Base-by-base conservation (phyloP, 1,140 invertebrate species). In the Rhopalosiphum padi region DNA sequence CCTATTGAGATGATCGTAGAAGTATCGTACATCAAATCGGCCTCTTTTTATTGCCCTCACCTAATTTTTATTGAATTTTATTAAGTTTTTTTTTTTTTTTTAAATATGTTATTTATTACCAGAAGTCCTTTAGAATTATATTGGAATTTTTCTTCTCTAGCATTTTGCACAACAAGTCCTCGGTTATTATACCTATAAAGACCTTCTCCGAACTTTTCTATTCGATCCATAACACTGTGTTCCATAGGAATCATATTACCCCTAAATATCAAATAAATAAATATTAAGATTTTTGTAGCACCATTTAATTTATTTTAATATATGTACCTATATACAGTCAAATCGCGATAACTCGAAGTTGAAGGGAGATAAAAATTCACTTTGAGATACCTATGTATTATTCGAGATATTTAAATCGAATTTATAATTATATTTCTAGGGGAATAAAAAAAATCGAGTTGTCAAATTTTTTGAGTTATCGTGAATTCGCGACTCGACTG, bases 91-190 rank as follows among this genome's bases (percentile, higher is more conserved):
- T 35, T 15, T 41, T 41, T 41, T 41, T 41, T 41, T 41, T 41
- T 41, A 18, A 8, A 30, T 9, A 68, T n/a, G 35, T 43, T 68
- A 30, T 41, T 55, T 92, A 85, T 94, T 94, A 95, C 95, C 83
- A 99, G 95, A 60, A 99, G 96, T 1, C 98, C 98, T 95, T 98
- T 98, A 0, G 98, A 97, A 95, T 99, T 99, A 95, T 99, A 99
- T 95, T 98, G 97, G 95, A 99, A 99, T 93, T 97, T 96, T 95
- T 99, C 98, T 95, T 99, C 98, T 88, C 98, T 96, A 0, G 98
- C 98, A 95, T 99, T 98, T 95, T 99, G 98, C 1, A 98, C 97
- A 9, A 99, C 98, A 68, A 98, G 96, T 23, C 99, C 99, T 91
- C 98, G 96, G 88, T 97, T 97, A 94, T 99, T 98, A 95, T 99